phyloP scores from a whole-genome alignment of 2,113 vertebrate species.

The Scopus umbretta region DNA sequence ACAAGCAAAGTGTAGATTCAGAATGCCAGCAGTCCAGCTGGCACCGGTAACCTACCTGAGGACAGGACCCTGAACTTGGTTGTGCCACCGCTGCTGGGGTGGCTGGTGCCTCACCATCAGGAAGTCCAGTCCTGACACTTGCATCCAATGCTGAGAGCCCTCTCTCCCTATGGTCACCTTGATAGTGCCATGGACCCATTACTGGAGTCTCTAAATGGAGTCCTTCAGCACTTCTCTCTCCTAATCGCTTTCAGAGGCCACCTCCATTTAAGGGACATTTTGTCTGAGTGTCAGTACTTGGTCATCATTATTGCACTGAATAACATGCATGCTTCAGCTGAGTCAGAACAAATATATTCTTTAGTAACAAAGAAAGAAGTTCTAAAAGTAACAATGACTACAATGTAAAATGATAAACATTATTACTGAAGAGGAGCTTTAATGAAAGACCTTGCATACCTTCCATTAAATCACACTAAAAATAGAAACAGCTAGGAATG shows the following conservation, averaged over 20 bases:
- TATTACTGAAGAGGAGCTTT: neutral
- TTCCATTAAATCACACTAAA: neutral
- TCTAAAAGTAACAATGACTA: constrained; percentile 1
- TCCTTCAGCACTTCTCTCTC: neutral
- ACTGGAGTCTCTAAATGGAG: neutral
- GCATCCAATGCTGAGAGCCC: neutral
- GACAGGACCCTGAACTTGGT: fast-evolving
- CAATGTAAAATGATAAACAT: neutral
- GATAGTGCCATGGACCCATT: neutral
- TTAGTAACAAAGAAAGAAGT: neutral
- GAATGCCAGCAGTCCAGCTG: neutral
- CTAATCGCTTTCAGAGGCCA: neutral
- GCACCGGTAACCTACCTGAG: neutral
- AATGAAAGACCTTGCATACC: neutral
- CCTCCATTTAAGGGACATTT: neutral
- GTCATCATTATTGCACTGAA: neutral
- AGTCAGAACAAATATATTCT: constrained; percentile 7
- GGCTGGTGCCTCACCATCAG: neutral
- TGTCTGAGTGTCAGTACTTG: neutral
- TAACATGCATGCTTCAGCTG: neutral
- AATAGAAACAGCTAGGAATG: neutral
- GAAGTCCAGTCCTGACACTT: neutral
- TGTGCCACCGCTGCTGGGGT: neutral
- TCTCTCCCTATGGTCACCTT: neutral
- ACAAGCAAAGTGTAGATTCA: neutral